Base-by-base conservation (phyloP, 1,140 invertebrate genomes). In the Theocolax elegans region DNA sequence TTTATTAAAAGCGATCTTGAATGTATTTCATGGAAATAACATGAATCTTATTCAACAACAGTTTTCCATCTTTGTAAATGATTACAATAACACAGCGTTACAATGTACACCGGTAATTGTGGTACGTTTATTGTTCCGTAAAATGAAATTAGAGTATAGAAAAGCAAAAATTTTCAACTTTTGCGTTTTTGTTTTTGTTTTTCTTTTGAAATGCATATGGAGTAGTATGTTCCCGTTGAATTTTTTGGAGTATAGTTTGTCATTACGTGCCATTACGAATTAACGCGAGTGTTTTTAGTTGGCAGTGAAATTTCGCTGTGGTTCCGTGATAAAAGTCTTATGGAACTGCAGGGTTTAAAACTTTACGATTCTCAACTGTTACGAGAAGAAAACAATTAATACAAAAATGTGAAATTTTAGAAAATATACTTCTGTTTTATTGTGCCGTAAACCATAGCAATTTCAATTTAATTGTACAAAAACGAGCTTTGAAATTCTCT, bases 391-490 rank as follows among this genome's bases (percentile, higher is more conserved):
- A 65, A 53, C 23, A 65, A 46, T 66, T 46, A 56, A 56, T 66
- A 46, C 38, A 21, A 12, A 66, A 44, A 56, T 44, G 53, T 42
- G 31, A 56, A 56, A 44, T 46, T 66, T 66, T 46, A 21, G 53
- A 67, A 58, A 58, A 58, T 62, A 15, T 15, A 48, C 8, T 48
- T 62, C 8, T 19, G 9, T 31, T 66, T 66, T 46, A 66, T 56
- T 38, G 40, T 10, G 25, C 17, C 38, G 27, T 46, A 56, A 66
- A 66, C 51, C 1, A 13, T 31, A 15, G 15, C 58, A 17, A 46
- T 60, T 60, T 21, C 0, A 17, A 44, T 60, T 60, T 46, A 60
- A 60, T 60, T 60, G 29, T 46, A 46, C 58, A 60, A 60, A 60
- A 35, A 21, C 12, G 21, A 56, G 29, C 40, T 29, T 27, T 9